Base-by-base conservation (phyloP, 2,888 invertebrate genomes). In the Automeris io region DNA sequence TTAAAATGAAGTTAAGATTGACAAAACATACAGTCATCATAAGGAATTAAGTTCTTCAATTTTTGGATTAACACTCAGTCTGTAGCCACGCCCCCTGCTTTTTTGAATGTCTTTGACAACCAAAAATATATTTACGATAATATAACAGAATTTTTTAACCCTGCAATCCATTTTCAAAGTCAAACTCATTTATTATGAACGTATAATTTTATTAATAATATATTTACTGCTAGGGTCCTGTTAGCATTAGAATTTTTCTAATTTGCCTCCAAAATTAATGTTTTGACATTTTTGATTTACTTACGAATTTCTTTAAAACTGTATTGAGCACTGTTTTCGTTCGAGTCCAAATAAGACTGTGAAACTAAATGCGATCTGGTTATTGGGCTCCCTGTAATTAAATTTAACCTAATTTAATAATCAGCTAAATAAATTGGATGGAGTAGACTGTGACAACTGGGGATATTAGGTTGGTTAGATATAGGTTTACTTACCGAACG, bases 351-450 rank as follows among this genome's bases (percentile, higher is more conserved):
- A 51, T 87, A 79, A 7, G 87, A 78, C 56, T 90, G 89, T 34
- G 89, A 71, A n/a, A 87, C 86, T 53, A 89, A 71, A 47, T 88
- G 88, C 36, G 87, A 78, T 46, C 87, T 88, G 25, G 87, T 87
- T 40, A 80, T 75, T 42, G 56, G 55, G 52, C 73, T 74, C 36
- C 71, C 86, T 83, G 73, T 53, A 85, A 80, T 75, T 73, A 37
- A 70, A 72, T 74, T 71, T 69, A 65, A 50, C 49, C 43, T 65
- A 65, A 68, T 61, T 64, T 42, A 65, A 67, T 66, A 61, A 60
- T 33, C 18, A 34, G 22, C 13, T 67, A 67, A 68, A 64, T 67
- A 49, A 61, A 67, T 70, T 65, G 54, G 35, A 37, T 13, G 12
- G n/a, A 18, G 31, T 34, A 34, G 7, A 16, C 16, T 29, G 16